Base-by-base conservation (phyloP, 92 coral and sea anemone genomes). In the Ricordea florida region DNA sequence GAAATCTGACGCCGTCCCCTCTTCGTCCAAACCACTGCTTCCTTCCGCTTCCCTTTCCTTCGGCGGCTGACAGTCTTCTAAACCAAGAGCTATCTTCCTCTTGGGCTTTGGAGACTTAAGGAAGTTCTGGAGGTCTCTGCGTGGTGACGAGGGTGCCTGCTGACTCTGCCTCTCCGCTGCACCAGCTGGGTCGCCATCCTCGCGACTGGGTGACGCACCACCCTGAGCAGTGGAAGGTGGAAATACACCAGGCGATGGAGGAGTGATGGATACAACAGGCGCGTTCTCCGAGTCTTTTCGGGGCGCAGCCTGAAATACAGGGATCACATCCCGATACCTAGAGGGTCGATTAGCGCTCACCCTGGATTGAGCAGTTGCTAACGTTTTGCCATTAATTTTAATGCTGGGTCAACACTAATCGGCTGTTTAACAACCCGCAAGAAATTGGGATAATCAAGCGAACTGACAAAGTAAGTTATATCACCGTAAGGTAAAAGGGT, bases 21-120 rank as follows among this genome's bases (percentile, higher is more conserved):
- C 97, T 47, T 91, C 97, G 1, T 72, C 87, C 58, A 83, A 37
- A 15, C 87, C 97, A 69, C 93, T 87, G 56, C 97, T 91, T n/a
- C n/a, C n/a, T n/a, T n/a, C n/a, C 16, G 79, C 93, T 38, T 83
- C 88, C 23, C 45, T 73, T 10, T 40, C 67, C 48, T 47, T 28
- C 46, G 40, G 17, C 8, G 40, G 15, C 10, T 67, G 22, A 24
- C 25, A 7, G 11, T 56, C 45, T 27, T 43, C 22, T 17, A 16
- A 22, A 0, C 37, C 42, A n/a, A n/a, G n/a, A n/a, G 23, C 48
- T 28, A 47, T 83, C 25, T 76, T 86, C 71, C 59, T 87, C 18
- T 42, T 66, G 4, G 48, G 33, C 57, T 23, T 73, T 63, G 89
- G 65, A n/a, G 79, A 89, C 55, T 55, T 44, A 37, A 52, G 33